Conservation (phyloP, 2,797 vertebrate genomes). For the Anolis apletophallus region DNA sequence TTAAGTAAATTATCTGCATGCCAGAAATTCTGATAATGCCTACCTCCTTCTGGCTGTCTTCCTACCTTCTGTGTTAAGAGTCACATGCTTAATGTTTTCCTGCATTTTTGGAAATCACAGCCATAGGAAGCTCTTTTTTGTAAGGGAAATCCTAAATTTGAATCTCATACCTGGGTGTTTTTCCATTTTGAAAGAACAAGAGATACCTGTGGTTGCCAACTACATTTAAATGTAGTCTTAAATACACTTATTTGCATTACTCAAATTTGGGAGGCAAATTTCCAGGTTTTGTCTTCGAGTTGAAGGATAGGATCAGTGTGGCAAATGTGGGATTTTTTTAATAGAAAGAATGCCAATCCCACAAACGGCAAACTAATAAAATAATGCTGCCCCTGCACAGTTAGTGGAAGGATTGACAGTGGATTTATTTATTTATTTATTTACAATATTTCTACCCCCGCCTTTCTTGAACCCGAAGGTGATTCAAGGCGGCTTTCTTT, state of each 20-base stretch:
- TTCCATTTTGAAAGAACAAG: background rate
- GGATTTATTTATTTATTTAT: too few species aligned
- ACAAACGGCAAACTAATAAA: background rate
- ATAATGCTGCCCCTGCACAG: accelerated
- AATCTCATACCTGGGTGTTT: background rate
- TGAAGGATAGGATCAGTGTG: background rate
- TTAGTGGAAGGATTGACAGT: background rate
- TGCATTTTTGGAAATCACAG: background rate
- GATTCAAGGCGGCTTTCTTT: too few species aligned
- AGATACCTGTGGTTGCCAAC: background rate
- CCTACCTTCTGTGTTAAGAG: background rate
- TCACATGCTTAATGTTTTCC: background rate
- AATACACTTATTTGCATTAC: background rate
- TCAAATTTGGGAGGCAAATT: constrained; percentile 16
- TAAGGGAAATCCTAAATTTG: too few species aligned
- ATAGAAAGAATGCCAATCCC: background rate
- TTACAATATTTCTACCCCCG: too few species aligned
- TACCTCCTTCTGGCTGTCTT: background rate
- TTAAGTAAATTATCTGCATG: background rate
- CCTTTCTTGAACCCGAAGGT: too few species aligned
- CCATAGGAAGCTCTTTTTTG: background rate
- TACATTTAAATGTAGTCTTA: background rate
- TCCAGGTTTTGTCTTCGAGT: background rate
- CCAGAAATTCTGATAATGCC: background rate
- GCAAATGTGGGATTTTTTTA: constrained; percentile 4